These are phyloP conservation scores for Drosophila ochracea DNA, from an alignment of 2,888 invertebrate species.

Conservation along the genomic window DNA sequence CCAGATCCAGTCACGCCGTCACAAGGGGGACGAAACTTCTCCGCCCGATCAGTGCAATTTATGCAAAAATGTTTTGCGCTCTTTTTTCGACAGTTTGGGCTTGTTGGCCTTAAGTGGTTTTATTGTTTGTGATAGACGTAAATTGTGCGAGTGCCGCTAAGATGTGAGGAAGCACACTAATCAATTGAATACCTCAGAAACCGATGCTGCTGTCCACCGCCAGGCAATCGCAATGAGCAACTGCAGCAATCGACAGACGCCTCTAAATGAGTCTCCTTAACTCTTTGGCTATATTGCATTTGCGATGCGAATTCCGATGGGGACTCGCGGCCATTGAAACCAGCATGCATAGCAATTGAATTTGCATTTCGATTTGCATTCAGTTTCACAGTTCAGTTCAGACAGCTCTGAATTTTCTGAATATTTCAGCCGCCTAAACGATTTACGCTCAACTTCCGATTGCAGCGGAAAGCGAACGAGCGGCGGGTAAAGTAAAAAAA, in stretches of 20 bases:
- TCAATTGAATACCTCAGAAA: constrained; percentile 19
- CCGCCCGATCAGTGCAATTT: constrained; percentile 15
- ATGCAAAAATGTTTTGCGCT: constrained; percentile 58
- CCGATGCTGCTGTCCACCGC: constrained; percentile 11
- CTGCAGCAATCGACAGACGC: constrained; percentile 33
- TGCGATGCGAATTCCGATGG: constrained; percentile 18
- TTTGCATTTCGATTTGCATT: constrained; percentile 45
- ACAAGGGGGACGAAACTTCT: neutral
- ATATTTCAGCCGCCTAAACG: constrained; percentile 35
- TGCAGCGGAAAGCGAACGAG: constrained; percentile 1
- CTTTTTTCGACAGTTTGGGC: constrained; percentile 53
- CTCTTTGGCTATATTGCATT: constrained; percentile 14
- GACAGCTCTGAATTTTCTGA: constrained; percentile 26
- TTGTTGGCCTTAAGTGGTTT: constrained; percentile 40
- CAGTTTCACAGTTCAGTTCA: constrained; percentile 42
- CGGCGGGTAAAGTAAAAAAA: neutral
- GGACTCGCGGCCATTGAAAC: constrained; percentile 16
- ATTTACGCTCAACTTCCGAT: constrained; percentile 53
- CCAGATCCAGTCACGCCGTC: constrained; percentile 28
- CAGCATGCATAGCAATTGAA: constrained; percentile 33
- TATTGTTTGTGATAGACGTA: constrained; percentile 27
- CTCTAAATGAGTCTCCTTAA: constrained; percentile 30
- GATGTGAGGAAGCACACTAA: constrained; percentile 42
- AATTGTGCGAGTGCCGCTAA: constrained; percentile 35
- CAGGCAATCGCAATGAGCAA: constrained; percentile 26